Conservation (phyloP, 2,113 vertebrate genomes). For the Strigops habroptila region DNA sequence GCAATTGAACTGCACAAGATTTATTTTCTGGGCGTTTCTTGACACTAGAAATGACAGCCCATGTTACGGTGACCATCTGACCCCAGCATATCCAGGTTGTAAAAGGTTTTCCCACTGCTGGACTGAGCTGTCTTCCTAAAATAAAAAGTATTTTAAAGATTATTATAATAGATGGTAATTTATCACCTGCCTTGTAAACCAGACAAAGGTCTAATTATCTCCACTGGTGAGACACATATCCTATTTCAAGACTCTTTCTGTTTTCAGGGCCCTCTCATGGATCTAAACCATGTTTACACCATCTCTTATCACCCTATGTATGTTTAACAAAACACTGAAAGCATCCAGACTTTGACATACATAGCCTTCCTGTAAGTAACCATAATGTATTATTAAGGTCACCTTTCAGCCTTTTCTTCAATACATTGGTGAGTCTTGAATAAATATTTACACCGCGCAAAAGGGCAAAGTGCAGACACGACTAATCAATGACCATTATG, state of each 20-base stretch:
- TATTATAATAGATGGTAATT: neutral
- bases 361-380: neutral
- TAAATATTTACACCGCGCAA: neutral
- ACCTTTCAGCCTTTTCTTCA: neutral
- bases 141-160: neutral
- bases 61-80: neutral
- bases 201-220: neutral
- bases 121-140: neutral
- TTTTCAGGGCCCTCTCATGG: neutral
- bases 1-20: neutral
- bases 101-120: neutral
- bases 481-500: too few species aligned
- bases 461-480: neutral
- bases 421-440: neutral
- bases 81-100: neutral
- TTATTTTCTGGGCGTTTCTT: neutral
- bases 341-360: neutral
- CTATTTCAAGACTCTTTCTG: neutral
- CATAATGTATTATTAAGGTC: neutral
- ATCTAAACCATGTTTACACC: neutral
- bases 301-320: neutral
- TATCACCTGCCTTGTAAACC: neutral
- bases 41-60: neutral
- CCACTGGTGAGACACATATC: neutral
- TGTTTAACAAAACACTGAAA: neutral